Conservation (phyloP, 2,797 vertebrate genomes). For the Hephaestus fuliginosus region DNA sequence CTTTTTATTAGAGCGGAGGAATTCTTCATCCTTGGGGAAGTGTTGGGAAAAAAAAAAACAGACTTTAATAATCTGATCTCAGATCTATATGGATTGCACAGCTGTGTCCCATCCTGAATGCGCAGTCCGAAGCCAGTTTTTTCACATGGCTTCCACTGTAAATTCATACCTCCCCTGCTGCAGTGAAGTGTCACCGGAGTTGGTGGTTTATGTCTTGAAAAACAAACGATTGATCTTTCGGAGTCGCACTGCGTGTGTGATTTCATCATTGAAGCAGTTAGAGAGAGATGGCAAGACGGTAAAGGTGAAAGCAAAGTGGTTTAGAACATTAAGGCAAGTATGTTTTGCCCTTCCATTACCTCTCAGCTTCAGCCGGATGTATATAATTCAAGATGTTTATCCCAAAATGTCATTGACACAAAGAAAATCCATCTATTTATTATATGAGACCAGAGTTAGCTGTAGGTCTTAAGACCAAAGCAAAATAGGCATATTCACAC, state of each 20-base stretch:
- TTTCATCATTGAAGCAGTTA: constrained; percentile 53
- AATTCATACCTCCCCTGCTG: constrained; percentile 64
- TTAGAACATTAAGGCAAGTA: constrained; percentile 25
- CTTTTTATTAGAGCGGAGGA: constrained; percentile 72
- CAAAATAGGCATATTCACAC: not conserved
- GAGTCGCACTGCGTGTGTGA: constrained; percentile 36
- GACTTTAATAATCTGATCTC: constrained; percentile 54
- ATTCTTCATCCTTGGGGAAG: constrained; percentile 69
- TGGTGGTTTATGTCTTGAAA: constrained; percentile 74
- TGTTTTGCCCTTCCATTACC: constrained; percentile 33
- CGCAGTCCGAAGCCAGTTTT: constrained; percentile 38
- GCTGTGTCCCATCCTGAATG: constrained; percentile 54
- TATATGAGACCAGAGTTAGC: not conserved
- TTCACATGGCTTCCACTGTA: constrained; percentile 48
- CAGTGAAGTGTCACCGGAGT: constrained; percentile 57
- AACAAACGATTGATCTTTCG: constrained; percentile 70
- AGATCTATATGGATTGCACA: constrained; percentile 59
- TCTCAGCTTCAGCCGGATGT: constrained; percentile 11
- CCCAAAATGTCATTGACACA: constrained; percentile 13
- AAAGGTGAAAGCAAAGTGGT: constrained; percentile 55
- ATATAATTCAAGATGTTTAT: constrained; percentile 6
- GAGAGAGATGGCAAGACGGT: constrained; percentile 26
- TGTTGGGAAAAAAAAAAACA: constrained; percentile 9
- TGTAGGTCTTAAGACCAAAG: not conserved
- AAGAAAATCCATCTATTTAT: not conserved